Evolutionary conservation across 1,140 invertebrate genomes (phyloP), one percentile per base, ranked within the genome.

Genomic region (Bombyx mandarina): DNA sequence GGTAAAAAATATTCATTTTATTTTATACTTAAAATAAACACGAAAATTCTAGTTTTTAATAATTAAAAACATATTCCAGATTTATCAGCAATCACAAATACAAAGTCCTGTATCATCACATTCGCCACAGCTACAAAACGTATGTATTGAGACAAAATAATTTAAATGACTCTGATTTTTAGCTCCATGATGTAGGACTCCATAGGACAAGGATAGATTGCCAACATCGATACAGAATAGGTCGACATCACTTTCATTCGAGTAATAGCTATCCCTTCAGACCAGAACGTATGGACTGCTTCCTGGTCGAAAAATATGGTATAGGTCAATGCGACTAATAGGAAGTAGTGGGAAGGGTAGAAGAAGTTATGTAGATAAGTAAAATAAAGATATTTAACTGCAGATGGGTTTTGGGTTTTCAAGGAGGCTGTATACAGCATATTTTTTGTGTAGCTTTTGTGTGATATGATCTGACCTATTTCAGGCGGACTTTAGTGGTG

Each of bases 61-160:
- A 22, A 50, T 52, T 54, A n/a, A 54, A 45, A n/a, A 56, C 43
- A 45, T 18, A 48, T 62, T 57, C 18, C 70, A 87, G 83, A 87
- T 87, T 57, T 87, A 87, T 62, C 88, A 89, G 63, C 80, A 88
- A 67, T 87, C 85, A 54, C 85, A 87, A 74, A 85, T 88, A 10
- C 86, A 88, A 65, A 89, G 88, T 67, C 88, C 88, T 5, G 85
- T 83, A 3, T 67, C 88, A 4, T 88, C 88, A 6, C 85, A 88
- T 65, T 89, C 87, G 7, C 83, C 88, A 6, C 86, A 88, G 62
- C 62, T 88, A 50, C 88, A 88, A 75, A 82, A 79, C 64, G 79
- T 88, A 76, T 75, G 75, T 68, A 52, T 44, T 42, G 12, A 51
- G 9, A 7, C 26, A 8, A 22, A 5, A 51, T 51, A 8, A 51